A percentile compares a stretch with the other conserved stretches of the same genome.
phyloP scores from a whole-genome alignment of 2,888 invertebrate genomes.

The Eristalis tenax region DNA sequence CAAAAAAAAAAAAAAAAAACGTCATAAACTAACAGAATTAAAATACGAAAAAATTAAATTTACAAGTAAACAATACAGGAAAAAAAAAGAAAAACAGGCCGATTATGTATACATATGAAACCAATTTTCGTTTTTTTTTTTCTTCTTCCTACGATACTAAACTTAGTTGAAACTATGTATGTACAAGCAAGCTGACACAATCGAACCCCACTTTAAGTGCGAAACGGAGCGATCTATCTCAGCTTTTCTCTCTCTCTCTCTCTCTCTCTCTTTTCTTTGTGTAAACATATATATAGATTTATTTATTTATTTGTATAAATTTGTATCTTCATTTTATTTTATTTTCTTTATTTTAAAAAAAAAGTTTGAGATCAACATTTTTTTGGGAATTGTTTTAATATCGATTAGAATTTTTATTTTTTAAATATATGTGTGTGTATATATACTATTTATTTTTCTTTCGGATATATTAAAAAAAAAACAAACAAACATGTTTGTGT shows the following conservation, averaged over 20 bases:
- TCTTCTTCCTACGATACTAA: slow-evolving; percentile 16
- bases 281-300: slow-evolving; percentile 72
- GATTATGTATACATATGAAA: background rate
- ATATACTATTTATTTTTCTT: slow-evolving; percentile 37
- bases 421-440: slow-evolving; percentile 40
- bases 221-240: background rate
- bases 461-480: slow-evolving; percentile 43
- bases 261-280: slow-evolving; percentile 45
- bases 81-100: background rate
- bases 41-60: slow-evolving; percentile 15
- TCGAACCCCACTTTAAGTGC: slow-evolving; percentile 53
- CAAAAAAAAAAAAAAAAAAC: slow-evolving; percentile 41
- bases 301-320: slow-evolving; percentile 72
- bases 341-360: slow-evolving; percentile 68
- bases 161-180: slow-evolving; percentile 51
- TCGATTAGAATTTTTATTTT: slow-evolving; percentile 67
- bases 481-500: background rate
- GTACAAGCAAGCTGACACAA: slow-evolving; percentile 43
- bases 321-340: slow-evolving; percentile 66
- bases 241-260: background rate
- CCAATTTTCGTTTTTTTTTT: background rate
- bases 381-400: slow-evolving; percentile 81
- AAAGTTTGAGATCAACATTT: slow-evolving; percentile 81
- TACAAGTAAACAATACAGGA: slow-evolving; percentile 31
- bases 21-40: slow-evolving; percentile 41